phyloP scores from a whole-genome alignment of 2,797 vertebrate genomes.

The Lemur catta region DNA sequence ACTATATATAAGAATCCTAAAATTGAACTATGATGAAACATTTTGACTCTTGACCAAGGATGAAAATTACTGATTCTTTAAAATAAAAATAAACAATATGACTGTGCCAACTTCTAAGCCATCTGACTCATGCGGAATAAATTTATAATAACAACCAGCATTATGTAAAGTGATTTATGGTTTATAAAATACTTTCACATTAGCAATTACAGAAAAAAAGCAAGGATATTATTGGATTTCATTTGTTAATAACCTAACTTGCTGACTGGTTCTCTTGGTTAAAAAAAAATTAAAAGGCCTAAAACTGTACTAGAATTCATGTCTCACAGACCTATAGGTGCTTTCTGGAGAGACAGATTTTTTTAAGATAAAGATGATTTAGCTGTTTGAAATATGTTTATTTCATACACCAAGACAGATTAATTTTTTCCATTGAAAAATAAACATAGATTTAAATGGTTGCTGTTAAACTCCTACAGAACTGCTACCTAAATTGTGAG shows the following conservation, averaged over 20 bases:
- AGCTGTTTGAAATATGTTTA: neutral
- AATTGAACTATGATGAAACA: neutral
- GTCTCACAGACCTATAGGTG: neutral
- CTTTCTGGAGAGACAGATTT: neutral
- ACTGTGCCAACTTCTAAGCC: neutral
- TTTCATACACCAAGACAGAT: neutral
- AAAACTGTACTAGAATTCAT: neutral
- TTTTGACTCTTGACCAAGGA: neutral
- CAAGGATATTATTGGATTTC: neutral
- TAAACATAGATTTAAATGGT: neutral
- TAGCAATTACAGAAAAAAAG: neutral
- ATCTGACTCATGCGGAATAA: neutral
- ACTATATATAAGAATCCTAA: neutral
- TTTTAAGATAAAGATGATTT: neutral
- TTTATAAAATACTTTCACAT: neutral
- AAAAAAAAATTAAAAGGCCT: neutral
- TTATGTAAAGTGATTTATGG: neutral
- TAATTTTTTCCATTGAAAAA: neutral
- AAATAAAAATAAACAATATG: slow-evolving; percentile 34
- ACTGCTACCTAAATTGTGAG: neutral
- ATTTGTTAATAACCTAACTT: neutral
- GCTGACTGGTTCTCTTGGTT: neutral
- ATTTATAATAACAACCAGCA: neutral
- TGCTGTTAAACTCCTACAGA: neutral
- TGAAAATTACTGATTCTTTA: slow-evolving; percentile 22